phyloP scores from a whole-genome alignment of 2,113 vertebrate species.

The Hucho hucho region DNA sequence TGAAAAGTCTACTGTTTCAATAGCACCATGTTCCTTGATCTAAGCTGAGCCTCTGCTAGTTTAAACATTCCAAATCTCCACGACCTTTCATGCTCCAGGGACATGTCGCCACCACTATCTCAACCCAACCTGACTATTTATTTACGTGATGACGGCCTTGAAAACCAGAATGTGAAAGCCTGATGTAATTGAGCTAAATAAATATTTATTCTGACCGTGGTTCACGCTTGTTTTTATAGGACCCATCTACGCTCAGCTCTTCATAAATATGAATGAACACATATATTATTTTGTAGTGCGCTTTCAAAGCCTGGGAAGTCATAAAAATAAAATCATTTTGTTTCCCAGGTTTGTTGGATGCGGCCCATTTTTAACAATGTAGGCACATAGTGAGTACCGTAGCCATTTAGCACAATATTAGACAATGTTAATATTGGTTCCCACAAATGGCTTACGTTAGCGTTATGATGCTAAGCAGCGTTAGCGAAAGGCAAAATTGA shows the following conservation, averaged over 20 bases:
- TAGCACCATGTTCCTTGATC: background rate
- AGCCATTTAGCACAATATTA: background rate
- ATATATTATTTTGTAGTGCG: constrained; percentile 30
- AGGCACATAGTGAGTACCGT: background rate
- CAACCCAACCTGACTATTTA: background rate
- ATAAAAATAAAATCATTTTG: background rate
- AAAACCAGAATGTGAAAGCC: background rate
- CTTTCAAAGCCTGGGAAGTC: constrained; percentile 9
- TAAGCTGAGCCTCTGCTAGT: background rate
- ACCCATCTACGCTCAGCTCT: background rate
- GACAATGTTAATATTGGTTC: background rate
- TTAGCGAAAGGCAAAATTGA: background rate
- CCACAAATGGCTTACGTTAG: background rate
- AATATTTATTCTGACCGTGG: constrained; percentile 25
- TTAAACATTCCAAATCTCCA: constrained; percentile 2
- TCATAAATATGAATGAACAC: constrained; percentile 18
- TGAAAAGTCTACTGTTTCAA: background rate
- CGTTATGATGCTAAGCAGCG: background rate
- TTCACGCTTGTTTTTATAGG: background rate
- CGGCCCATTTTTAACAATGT: background rate
- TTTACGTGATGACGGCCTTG: background rate
- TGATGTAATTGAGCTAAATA: background rate
- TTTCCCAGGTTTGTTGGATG: background rate
- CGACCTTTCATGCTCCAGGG: background rate
- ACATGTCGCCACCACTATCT: background rate